These are phyloP conservation scores for Apus apus DNA, from an alignment of 2,113 vertebrate species.

Conservation along the genomic window DNA sequence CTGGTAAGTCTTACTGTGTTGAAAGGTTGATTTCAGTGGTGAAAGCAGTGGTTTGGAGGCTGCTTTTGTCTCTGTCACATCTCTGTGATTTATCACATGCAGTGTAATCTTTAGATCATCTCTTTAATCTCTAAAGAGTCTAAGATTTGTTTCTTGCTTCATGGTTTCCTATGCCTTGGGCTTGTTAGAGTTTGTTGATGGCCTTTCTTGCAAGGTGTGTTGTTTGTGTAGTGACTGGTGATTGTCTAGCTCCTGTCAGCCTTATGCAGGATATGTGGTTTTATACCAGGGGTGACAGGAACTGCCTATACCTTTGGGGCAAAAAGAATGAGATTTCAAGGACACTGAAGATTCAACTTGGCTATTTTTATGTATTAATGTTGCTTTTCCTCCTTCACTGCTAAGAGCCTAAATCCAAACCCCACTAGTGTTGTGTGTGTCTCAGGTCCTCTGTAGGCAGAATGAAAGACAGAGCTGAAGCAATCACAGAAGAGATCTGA, in stretches of 20 bases:
- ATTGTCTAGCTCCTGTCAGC: not conserved
- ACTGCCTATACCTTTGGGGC: not conserved
- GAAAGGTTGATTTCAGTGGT: not conserved
- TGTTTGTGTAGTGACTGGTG: not conserved
- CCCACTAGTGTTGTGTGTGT: too few species aligned
- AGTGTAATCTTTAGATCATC: not conserved
- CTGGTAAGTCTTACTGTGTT: slow-evolving; percentile 70
- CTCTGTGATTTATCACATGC: not conserved
- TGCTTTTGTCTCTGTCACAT: not conserved
- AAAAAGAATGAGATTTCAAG: not conserved
- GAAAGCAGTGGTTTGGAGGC: not conserved
- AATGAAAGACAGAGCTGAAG: not conserved
- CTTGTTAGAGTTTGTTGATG: not conserved
- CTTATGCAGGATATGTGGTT: not conserved
- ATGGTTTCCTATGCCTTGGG: not conserved
- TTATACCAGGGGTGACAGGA: not conserved
- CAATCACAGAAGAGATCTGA: not conserved
- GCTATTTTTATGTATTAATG: too few species aligned
- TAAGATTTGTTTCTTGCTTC: not conserved
- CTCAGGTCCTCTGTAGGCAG: not conserved
- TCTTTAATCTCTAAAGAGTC: not conserved
- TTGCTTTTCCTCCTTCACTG: not conserved
- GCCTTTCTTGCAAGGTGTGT: not conserved
- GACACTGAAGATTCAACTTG: not conserved
- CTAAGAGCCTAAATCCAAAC: not conserved